Evolutionary conservation across 2,113 vertebrate genomes (phyloP), one percentile per base, ranked within the genome.

Genomic region (Lycocorax pyrrhopterus): DNA sequence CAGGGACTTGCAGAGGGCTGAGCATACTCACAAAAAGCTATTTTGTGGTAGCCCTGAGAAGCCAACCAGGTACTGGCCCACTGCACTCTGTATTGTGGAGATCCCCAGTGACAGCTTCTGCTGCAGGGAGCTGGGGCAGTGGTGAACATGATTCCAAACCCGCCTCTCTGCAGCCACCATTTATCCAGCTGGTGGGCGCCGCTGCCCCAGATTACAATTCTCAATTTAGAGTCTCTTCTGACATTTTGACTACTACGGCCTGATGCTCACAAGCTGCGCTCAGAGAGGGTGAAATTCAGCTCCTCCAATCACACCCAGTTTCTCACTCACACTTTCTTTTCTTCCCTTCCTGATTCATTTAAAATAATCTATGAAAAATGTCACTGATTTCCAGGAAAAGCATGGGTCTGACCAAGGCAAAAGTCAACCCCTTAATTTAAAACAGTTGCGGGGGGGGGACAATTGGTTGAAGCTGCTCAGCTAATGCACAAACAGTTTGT

Each of bases 381-480:
- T 80, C 87, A 81, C 64, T 71, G 66, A 43, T 84, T 96, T 90
- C 76, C 72, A 79, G 81, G 53, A 93, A 94, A 94, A 82, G 23
- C 73, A 29, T 5, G 32, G 58, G 23, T 62, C 71, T 87, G 80
- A 92, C 86, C 77, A 91, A 94, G 83, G 73, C 94, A 92, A 82
- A 95, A 90, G 93, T 93, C 88, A 94, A 55, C 44, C 56, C 88
- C 84, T 92, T 96, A 92, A 96, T 97, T 97, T 95, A 84, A 92
- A 96, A 81, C 69, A 87, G 68, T 94, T 90, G 87, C 87, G 69
- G 72, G 62, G 49, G 59, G 64, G 89, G 39, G 56, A 88, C 55
- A 62, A 84, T 59, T 66, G 37, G 0, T 78, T 43, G 79, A 82
- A 89, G 87, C 75, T 64, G 83, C 75, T 95, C 77, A 72, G 87